Base-by-base conservation (phyloP, 1,140 invertebrate species). In the Anadara kagoshimensis region DNA sequence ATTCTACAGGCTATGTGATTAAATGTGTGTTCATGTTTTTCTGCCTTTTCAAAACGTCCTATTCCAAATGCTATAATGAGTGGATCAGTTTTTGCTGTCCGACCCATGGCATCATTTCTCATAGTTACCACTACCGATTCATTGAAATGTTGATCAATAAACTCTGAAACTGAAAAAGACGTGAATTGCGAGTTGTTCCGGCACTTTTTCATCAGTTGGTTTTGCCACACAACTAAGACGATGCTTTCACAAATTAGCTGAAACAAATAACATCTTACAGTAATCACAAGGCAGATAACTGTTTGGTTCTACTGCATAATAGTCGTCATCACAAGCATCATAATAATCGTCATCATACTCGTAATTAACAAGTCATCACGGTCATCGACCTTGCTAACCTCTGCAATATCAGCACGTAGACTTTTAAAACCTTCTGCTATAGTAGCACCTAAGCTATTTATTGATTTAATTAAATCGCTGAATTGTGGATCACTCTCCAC, bases 21-120 rank as follows among this genome's bases (percentile, higher is more conserved):
- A 26, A 54, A 47, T 12, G 20, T 59, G n/a, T 69, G 66, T 14
- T 45, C 26, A 58, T 47, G 41, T 20, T 69, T 20, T 24, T 58
- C 58, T 41, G 22, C 7, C 41, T 62, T 49, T 29, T 69, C 47
- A 54, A 18, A 62, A 53, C 22, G 20, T 22, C 45, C 53, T 24
- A 43, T 1, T 29, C 57, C 53, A 65, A 65, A 65, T 24, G 47
- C 22, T n/a, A 49, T 20, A 16, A 51, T 47, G 18, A 29, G 14
- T 26, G 20, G 14, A 49, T 65, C 62, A 49, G 14, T 49, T 24
- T 49, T 47, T 18, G 49, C 22, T 47, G 20, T 18, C 4, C 11
- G 11, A 18, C 16, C 36, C 22, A 49, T 26, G 47, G 12, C 62
- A 65, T 65, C 45, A 29, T 65, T 26, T 65, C 62, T 65, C 62